A percentile compares a stretch with the other conserved stretches of the same genome.
Conservation (phyloP, 2,797 vertebrate genomes). For the Pteronotus mesoamericanus region DNA sequence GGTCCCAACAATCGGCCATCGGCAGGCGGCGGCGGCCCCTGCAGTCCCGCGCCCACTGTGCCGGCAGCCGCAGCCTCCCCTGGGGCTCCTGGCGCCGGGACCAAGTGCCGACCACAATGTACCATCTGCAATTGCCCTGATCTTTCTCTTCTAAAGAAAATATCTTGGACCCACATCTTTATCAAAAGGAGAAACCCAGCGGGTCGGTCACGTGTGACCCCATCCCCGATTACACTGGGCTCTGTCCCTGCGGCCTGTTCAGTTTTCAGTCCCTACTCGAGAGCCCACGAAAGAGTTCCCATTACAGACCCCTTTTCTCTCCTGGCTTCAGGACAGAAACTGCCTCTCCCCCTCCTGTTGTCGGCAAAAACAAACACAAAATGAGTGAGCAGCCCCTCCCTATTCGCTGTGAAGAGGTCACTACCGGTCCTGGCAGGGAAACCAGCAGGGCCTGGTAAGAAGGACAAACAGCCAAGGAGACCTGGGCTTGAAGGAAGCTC, state of each 20-base stretch:
- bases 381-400: not conserved
- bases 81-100: not conserved
- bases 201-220: not conserved
- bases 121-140: not conserved
- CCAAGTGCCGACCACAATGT: not conserved
- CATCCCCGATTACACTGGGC: not conserved
- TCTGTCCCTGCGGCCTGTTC: not conserved
- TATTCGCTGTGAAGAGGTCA: not conserved
- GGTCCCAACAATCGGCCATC: not conserved
- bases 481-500: fast-evolving
- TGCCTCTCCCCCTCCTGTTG: not conserved
- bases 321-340: not conserved
- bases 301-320: not conserved
- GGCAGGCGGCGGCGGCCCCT: fast-evolving
- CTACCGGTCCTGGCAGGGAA: not conserved
- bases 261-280: not conserved
- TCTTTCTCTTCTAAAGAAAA: not conserved
- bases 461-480: not conserved
- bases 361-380: not conserved
- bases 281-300: not conserved
- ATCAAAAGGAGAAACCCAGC: not conserved
- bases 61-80: not conserved
- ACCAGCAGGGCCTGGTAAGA: not conserved
- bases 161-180: not conserved
- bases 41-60: fast-evolving